phyloP scores from a whole-genome alignment of 2,113 vertebrate genomes.

The Pongo pygmaeus region DNA sequence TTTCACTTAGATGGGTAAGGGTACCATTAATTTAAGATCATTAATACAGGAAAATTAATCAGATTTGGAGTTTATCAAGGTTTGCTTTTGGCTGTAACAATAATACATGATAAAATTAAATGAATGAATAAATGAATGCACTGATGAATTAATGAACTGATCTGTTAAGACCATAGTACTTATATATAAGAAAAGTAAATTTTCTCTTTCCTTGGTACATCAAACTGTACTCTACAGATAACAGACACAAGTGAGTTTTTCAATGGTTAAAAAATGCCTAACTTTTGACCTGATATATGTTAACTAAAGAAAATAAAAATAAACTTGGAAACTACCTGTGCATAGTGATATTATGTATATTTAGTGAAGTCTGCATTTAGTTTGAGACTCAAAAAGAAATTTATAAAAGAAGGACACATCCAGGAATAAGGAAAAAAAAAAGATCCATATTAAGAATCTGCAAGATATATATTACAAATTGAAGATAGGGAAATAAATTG shows the following conservation, averaged over 20 bases:
- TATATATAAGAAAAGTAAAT: neutral
- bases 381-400: neutral
- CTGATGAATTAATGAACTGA: neutral
- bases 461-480: neutral
- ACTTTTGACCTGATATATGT: neutral
- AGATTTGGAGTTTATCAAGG: neutral
- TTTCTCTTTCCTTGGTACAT: neutral
- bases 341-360: neutral
- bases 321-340: neutral
- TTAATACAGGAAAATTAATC: neutral
- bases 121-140: neutral
- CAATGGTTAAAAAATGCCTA: neutral
- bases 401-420: neutral
- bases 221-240: neutral
- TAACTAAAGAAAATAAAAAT: neutral
- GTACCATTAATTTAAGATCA: neutral
- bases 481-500: neutral
- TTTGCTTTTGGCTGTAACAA: neutral
- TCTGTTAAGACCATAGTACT: neutral
- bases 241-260: neutral
- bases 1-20: neutral
- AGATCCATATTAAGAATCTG: neutral
- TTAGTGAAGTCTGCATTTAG: neutral
- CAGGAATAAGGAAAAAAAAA: neutral
- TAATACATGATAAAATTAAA: neutral